A percentile compares a stretch with the other conserved stretches of the same genome.
phyloP scores from a whole-genome alignment of 2,888 invertebrate species.

The Ariolimax columbianus region DNA sequence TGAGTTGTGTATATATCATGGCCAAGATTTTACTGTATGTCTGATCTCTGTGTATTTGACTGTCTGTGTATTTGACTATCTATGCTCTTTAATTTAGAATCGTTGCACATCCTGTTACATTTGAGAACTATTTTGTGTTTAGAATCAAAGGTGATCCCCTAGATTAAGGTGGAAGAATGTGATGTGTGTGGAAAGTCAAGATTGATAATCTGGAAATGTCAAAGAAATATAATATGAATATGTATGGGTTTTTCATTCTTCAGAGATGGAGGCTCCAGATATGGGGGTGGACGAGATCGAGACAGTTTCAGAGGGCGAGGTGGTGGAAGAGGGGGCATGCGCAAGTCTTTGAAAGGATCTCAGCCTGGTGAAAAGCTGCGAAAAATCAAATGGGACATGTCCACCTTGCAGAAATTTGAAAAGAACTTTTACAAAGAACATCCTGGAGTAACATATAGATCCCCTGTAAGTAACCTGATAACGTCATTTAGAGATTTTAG shows the following conservation, averaged over 20 bases:
- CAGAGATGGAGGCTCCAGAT: constrained; percentile 12
- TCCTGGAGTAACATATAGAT: constrained; percentile 83
- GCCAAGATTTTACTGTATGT: too few relatives aligned
- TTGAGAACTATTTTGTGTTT: too few relatives aligned
- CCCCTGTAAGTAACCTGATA: constrained; percentile 78
- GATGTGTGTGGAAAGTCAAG: neutral
- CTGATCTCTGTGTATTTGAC: too few relatives aligned
- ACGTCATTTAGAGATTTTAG: neutral
- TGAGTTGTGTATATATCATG: too few relatives aligned
- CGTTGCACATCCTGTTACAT: too few relatives aligned
- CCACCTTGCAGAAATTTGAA: constrained; percentile 88
- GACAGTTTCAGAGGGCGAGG: constrained; percentile 52
- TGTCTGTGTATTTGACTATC: too few relatives aligned
- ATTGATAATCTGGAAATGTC: neutral
- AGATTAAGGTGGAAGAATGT: neutral
- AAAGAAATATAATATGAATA: neutral
- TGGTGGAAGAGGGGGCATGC: constrained; percentile 47
- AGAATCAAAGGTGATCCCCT: too few relatives aligned
- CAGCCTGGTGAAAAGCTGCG: constrained; percentile 87
- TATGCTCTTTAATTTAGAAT: too few relatives aligned
- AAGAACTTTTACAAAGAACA: constrained; percentile 95
- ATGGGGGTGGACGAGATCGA: constrained; percentile 43
- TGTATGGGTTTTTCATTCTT: neutral
- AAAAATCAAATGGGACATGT: constrained; percentile 91
- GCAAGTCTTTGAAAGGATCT: constrained; percentile 79